These are phyloP conservation scores for Cuculus canorus DNA, from an alignment of 2,797 vertebrate genomes.

Conservation along the genomic window DNA sequence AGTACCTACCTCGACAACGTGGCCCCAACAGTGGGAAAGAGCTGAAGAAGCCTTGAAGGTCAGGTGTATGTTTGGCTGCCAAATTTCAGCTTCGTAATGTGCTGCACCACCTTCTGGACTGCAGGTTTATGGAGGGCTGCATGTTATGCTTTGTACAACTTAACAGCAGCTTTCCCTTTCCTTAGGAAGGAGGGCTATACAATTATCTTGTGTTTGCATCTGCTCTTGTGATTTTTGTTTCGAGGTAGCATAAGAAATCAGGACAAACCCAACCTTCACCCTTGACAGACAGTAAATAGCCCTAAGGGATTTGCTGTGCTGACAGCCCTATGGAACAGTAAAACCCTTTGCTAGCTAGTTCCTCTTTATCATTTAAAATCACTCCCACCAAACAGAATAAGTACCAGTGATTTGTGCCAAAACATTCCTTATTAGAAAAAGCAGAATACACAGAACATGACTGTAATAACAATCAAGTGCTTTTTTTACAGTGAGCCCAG, in stretches of 20 bases:
- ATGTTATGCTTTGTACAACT: not conserved
- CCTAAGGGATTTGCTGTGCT: not conserved
- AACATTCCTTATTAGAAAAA: not conserved
- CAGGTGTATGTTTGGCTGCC: not conserved
- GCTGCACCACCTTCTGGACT: not conserved
- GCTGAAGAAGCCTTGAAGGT: not conserved
- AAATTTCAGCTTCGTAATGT: too few relatives aligned
- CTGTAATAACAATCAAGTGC: constrained; percentile 7
- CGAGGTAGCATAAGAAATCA: constrained; percentile 3
- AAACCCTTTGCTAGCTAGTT: constrained; percentile 45
- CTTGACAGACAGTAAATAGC: constrained; percentile 2
- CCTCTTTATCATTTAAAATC: constrained; percentile 39
- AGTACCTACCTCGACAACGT: not conserved
- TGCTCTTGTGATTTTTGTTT: constrained; percentile 11
- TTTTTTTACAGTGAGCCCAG: not conserved
- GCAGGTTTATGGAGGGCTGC: not conserved
- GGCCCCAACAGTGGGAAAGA: not conserved
- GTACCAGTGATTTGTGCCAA: constrained; percentile 20
- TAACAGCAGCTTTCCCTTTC: not conserved
- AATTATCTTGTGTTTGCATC: not conserved
- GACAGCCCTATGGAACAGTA: constrained; percentile 34
- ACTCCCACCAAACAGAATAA: constrained; percentile 9
- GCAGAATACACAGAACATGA: not conserved
- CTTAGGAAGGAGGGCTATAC: not conserved
- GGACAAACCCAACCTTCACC: not conserved